Percentiles rank a stretch among this genome's conserved stretches.
Evolutionary conservation across 2,113 vertebrate genomes (phyloP).

Genomic region (Scolopax mira): DNA sequence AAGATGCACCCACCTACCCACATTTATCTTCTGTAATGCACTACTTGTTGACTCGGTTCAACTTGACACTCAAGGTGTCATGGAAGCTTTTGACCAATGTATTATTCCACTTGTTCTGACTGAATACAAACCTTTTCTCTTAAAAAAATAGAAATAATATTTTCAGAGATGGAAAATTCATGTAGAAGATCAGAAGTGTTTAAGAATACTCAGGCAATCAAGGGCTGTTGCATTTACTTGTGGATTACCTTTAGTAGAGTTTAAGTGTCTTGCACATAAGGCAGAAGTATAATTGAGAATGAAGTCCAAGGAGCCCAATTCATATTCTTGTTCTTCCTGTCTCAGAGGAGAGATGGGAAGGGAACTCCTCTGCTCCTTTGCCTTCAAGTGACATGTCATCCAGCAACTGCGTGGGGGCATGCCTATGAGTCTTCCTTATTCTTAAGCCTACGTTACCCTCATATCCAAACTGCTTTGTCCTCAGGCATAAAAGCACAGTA

Average conservation of each 20-base stretch:
- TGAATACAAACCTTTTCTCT: not conserved
- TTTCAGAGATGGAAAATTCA: not conserved
- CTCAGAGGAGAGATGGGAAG: not conserved
- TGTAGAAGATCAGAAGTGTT: not conserved
- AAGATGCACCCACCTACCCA: not conserved
- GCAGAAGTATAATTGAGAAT: not conserved
- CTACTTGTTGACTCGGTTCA: not conserved
- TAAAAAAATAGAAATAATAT: not conserved
- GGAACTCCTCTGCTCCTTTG: not conserved
- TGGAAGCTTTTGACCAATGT: not conserved
- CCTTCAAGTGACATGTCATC: not conserved
- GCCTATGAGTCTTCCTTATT: not conserved
- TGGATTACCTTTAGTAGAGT: not conserved
- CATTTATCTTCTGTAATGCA: not conserved
- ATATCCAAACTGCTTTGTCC: not conserved
- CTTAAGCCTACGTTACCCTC: not conserved
- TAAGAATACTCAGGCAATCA: not conserved
- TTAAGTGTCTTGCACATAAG: not conserved
- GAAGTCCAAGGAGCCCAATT: not conserved
- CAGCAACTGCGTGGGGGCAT: not conserved
- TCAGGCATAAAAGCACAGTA: not conserved
- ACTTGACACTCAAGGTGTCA: not conserved
- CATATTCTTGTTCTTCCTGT: not conserved
- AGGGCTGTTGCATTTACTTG: not conserved
- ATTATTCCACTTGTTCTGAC: not conserved